Conservation (phyloP, 2,113 vertebrate genomes). For the Myodes glareolus region DNA sequence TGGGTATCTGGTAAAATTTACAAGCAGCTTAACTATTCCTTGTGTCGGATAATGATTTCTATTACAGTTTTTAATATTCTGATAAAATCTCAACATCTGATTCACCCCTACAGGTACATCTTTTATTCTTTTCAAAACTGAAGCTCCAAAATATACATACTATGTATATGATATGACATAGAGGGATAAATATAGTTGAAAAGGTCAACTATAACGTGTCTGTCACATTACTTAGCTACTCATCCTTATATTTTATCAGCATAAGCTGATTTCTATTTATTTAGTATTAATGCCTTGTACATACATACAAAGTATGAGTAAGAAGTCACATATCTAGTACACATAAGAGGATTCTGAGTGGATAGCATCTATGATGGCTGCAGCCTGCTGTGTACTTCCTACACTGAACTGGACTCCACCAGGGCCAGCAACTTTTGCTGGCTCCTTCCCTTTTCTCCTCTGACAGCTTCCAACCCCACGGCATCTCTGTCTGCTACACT, state of each 20-base stretch:
- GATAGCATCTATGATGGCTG: not conserved
- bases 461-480: not conserved
- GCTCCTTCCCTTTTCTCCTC: not conserved
- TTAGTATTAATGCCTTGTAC: not conserved
- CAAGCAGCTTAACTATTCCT: not conserved
- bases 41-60: not conserved
- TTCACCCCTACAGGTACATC: not conserved
- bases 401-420: not conserved
- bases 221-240: no score
- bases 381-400: not conserved
- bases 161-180: not conserved
- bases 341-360: not conserved
- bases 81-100: not conserved
- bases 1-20: not conserved
- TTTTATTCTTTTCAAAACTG: not conserved
- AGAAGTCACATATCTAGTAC: no score
- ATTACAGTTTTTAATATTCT: not conserved
- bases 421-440: not conserved
- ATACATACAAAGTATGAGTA: not conserved
- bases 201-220: not conserved
- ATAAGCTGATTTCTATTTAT: not conserved
- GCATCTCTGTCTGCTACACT: not conserved
- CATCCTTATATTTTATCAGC: not conserved
- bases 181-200: not conserved
- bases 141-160: not conserved